phyloP scores from a whole-genome alignment of 2,888 invertebrate species.

The Euplagia quadripunctaria region DNA sequence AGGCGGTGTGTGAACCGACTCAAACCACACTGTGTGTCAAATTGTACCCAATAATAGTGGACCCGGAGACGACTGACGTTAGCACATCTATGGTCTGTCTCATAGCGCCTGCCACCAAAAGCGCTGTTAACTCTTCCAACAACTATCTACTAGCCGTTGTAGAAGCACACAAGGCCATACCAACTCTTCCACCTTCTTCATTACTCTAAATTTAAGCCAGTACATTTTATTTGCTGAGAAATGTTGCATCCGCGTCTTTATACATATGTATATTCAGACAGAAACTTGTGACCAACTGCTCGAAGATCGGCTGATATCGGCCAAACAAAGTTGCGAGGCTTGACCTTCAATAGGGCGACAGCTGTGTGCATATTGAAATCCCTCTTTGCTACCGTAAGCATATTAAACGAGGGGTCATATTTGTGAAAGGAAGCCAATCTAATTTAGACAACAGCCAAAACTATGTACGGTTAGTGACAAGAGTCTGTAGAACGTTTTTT shows the following conservation, averaged over 20 bases:
- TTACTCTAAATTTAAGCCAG: not conserved
- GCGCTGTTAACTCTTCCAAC: too few relatives aligned
- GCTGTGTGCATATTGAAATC: conserved; percentile 16
- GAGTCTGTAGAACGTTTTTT: not conserved
- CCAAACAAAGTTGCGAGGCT: conserved; percentile 3
- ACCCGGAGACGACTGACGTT: too few relatives aligned
- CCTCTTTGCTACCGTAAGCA: not conserved
- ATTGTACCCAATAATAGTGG: too few relatives aligned
- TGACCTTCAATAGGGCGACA: conserved; percentile 7
- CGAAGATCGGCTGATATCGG: not conserved
- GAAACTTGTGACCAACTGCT: conserved; percentile 6
- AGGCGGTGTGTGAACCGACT: too few relatives aligned
- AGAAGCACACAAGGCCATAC: too few relatives aligned
- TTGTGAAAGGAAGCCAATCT: not conserved
- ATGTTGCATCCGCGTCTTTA: not conserved
- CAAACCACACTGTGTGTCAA: too few relatives aligned
- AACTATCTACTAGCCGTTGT: too few relatives aligned
- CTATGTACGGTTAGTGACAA: not conserved
- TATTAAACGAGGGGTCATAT: not conserved
- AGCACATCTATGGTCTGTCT: too few relatives aligned
- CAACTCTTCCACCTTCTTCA: too few relatives aligned
- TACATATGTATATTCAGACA: not conserved
- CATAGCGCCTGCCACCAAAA: too few relatives aligned
- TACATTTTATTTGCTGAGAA: not conserved
- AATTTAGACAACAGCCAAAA: not conserved